A percentile compares a stretch with the other conserved stretches of the same genome.
phyloP scores from a whole-genome alignment of 2,113 vertebrate species.

The Numenius arquata region DNA sequence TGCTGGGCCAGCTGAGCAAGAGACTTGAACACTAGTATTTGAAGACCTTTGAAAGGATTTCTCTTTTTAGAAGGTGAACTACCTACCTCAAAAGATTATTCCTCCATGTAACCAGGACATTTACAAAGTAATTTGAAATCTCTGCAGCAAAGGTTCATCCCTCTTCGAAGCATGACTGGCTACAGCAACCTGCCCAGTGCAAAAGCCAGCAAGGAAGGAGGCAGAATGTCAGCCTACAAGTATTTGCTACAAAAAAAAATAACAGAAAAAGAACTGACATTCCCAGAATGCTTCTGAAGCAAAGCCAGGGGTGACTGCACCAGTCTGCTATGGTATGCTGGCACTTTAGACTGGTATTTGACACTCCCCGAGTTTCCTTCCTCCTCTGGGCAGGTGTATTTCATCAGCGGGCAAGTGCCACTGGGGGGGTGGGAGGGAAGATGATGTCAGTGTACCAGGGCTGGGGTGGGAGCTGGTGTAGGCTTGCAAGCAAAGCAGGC shows the following conservation, averaged over 20 bases:
- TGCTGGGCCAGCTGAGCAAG: background rate
- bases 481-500: background rate
- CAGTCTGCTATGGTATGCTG: slow-evolving; percentile 11
- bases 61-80: background rate
- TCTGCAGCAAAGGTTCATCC: background rate
- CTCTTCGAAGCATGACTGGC: background rate
- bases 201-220: background rate
- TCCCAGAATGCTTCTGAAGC: background rate
- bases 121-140: background rate
- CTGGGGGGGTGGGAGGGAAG: background rate
- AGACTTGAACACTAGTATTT: background rate
- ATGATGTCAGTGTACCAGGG: background rate
- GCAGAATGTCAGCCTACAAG: background rate
- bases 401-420: background rate
- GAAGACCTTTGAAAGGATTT: background rate
- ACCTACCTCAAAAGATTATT: background rate
- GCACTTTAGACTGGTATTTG: background rate
- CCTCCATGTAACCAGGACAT: background rate
- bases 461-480: background rate
- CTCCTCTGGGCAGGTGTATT: background rate
- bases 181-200: background rate
- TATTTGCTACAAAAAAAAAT: background rate
- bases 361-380: background rate
- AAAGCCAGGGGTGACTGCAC: slow-evolving; percentile 30
- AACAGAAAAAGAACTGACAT: background rate